A percentile compares a stretch with the other conserved stretches of the same genome.
phyloP scores from a whole-genome alignment of 2,888 invertebrate species.

The Idaea aversata region DNA sequence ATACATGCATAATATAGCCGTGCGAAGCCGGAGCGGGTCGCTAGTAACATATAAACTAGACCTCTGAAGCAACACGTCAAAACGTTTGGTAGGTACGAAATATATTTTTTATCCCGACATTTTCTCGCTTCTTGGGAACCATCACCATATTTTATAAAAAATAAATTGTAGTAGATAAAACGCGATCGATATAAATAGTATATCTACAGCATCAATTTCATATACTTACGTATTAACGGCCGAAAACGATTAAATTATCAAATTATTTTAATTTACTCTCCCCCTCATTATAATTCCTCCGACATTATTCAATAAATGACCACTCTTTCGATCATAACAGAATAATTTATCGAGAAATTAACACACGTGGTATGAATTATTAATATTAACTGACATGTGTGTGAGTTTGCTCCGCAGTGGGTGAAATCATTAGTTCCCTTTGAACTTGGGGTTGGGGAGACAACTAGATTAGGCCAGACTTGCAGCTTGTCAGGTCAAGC shows the following conservation, averaged over 20 bases:
- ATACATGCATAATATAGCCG: too few relatives aligned
- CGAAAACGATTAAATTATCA: not conserved
- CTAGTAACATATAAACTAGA: too few relatives aligned
- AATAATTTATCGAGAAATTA: not conserved
- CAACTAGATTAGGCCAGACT: not conserved
- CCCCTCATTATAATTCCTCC: not conserved
- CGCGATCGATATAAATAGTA: too few relatives aligned
- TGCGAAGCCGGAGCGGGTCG: too few relatives aligned
- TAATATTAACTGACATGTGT: not conserved
- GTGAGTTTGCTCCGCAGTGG: not conserved
- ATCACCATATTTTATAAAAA: too few relatives aligned
- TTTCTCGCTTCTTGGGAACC: too few relatives aligned
- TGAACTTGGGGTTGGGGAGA: not conserved
- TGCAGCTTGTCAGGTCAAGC: not conserved
- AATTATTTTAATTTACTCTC: not conserved
- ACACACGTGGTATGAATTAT: not conserved
- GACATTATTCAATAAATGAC: not conserved
- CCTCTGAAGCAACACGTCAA: too few relatives aligned
- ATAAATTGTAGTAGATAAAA: too few relatives aligned
- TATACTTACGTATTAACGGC: too few relatives aligned
- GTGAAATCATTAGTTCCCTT: constrained; percentile 1
- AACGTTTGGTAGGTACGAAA: too few relatives aligned
- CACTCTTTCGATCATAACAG: not conserved
- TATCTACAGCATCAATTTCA: too few relatives aligned
- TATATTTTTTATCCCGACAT: too few relatives aligned